Percentiles rank a stretch among this genome's conserved stretches.
Evolutionary conservation across 2,888 invertebrate species (phyloP).

Genomic region (Atrina japonica): DNA sequence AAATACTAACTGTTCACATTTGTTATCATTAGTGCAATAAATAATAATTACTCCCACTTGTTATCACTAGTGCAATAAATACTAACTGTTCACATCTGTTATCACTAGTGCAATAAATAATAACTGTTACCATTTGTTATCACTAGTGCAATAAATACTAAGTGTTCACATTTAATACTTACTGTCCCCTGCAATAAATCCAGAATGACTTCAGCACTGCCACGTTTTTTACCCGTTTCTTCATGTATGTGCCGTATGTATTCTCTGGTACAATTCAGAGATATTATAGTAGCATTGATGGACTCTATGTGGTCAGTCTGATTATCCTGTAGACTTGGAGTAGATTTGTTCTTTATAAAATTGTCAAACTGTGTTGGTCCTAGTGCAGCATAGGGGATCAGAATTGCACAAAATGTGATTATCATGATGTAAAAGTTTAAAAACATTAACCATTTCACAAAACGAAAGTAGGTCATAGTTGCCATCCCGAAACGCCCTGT

Average conservation of each 20-base stretch:
- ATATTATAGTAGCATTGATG: neutral
- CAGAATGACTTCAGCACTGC: slow-evolving; percentile 54
- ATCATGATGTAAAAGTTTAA: slow-evolving; percentile 88
- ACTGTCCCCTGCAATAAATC: slow-evolving; percentile 77
- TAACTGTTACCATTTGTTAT: too few relatives aligned
- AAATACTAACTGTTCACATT: too few relatives aligned
- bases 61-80: too few relatives aligned
- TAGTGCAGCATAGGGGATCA: slow-evolving; percentile 84
- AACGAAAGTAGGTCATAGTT: slow-evolving; percentile 87
- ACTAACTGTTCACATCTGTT: too few relatives aligned
- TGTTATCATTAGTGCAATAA: too few relatives aligned
- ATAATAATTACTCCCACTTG: too few relatives aligned
- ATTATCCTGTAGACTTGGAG: neutral
- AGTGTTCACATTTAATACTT: too few relatives aligned
- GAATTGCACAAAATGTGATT: slow-evolving; percentile 86
- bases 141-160: too few relatives aligned
- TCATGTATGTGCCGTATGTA: slow-evolving; percentile 43
- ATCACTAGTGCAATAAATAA: too few relatives aligned
- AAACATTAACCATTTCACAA: slow-evolving; percentile 91
- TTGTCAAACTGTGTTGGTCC: slow-evolving; percentile 45
- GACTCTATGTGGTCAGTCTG: neutral
- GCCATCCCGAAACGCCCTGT: slow-evolving; percentile 76
- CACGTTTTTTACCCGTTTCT: slow-evolving; percentile 16
- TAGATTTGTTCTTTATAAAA: slow-evolving; percentile 25
- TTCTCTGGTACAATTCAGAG: slow-evolving; percentile 50